phyloP scores from a whole-genome alignment of 2,797 vertebrate species.

The Neopelma chrysocephalum region DNA sequence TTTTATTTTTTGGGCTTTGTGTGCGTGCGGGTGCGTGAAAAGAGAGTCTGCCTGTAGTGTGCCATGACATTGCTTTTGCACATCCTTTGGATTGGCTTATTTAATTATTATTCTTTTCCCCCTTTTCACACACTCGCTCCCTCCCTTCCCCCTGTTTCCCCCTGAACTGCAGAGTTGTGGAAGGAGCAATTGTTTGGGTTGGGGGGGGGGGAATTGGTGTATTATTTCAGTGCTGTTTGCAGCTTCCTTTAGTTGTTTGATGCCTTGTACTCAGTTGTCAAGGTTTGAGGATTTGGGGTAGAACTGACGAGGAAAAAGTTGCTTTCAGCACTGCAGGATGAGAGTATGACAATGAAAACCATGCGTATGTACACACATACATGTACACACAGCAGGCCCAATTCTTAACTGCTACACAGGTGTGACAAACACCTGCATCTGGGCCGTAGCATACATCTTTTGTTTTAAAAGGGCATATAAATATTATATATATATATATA shows the following conservation, averaged over 20 bases:
- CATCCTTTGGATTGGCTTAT: conserved; percentile 63
- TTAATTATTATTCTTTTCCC: not conserved
- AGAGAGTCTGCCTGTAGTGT: conserved; percentile 46
- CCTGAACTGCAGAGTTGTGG: not conserved
- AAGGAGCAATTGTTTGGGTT: not conserved
- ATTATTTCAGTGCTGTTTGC: conserved; percentile 36
- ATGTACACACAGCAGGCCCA: conserved; percentile 50
- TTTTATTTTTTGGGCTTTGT: conserved; percentile 68
- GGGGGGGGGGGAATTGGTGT: not conserved
- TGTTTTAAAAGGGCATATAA: conserved; percentile 63
- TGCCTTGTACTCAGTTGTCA: not conserved
- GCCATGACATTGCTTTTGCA: conserved; percentile 67
- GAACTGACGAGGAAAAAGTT: not conserved
- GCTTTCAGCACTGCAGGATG: conserved; percentile 32
- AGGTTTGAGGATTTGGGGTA: not conserved
- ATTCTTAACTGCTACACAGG: not conserved
- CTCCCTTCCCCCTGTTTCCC: not conserved
- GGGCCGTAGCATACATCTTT: conserved; percentile 37
- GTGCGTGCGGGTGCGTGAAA: conserved; percentile 34
- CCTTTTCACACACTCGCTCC: not conserved
- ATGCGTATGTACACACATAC: not conserved
- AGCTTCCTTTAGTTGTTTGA: not conserved
- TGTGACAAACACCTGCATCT: not conserved
- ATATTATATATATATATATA: conserved; percentile 16
- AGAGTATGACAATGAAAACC: not conserved